Conservation (phyloP, 2,888 invertebrate species). For the Lycia hirtaria region DNA sequence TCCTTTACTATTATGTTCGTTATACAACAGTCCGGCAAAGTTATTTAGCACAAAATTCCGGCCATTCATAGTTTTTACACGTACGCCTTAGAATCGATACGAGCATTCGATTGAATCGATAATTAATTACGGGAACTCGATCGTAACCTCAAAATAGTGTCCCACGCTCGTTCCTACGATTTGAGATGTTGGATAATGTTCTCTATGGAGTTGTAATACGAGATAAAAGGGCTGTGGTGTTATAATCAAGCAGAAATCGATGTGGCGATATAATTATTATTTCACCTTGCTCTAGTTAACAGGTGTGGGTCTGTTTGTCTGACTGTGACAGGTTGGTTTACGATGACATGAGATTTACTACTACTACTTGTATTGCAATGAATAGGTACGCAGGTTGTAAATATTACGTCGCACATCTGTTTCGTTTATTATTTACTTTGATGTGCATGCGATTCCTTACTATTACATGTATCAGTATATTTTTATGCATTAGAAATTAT, state of each 20-base stretch:
- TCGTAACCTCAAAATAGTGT: slow-evolving; percentile 73
- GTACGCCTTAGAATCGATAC: slow-evolving; percentile 60
- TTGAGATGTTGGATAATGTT: slow-evolving; percentile 40
- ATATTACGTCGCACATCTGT: slow-evolving; percentile 19
- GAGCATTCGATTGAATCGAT: slow-evolving; percentile 61
- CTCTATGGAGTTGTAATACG: slow-evolving; percentile 45
- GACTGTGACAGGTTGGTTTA: slow-evolving; percentile 42
- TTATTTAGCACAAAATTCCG: slow-evolving; percentile 52
- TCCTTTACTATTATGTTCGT: slow-evolving; percentile 12
- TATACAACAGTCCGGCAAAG: slow-evolving; percentile 34
- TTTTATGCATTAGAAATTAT: too few relatives aligned
- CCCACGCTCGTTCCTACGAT: slow-evolving; percentile 58
- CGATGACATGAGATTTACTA: slow-evolving; percentile 34
- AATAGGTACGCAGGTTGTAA: slow-evolving; percentile 1
- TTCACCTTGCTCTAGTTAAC: slow-evolving; percentile 74
- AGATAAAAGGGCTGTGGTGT: slow-evolving; percentile 35
- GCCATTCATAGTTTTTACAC: slow-evolving; percentile 59
- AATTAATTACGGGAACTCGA: slow-evolving; percentile 67
- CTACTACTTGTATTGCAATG: slow-evolving; percentile 14
- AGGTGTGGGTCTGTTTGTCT: slow-evolving; percentile 47
- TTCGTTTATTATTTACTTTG: slow-evolving; percentile 1
- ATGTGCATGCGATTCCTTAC: not conserved
- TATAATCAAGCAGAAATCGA: slow-evolving; percentile 48
- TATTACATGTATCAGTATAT: not conserved
- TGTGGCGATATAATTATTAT: slow-evolving; percentile 68